Base-by-base conservation (phyloP, 2,888 invertebrate species). In the Steromphala cineraria region DNA sequence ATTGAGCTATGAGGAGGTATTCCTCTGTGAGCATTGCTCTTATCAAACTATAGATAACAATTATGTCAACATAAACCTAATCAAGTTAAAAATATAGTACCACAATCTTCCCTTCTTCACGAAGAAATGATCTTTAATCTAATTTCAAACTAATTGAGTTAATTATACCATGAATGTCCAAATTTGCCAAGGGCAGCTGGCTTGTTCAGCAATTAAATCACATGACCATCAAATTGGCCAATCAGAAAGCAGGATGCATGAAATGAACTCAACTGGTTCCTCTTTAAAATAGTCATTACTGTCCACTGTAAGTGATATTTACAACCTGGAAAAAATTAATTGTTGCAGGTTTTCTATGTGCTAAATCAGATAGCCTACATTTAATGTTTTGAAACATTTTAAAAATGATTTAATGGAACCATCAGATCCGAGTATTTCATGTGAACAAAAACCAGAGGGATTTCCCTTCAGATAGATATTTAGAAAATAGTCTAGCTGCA, bases 281-380 rank as follows among this genome's bases (percentile, higher is more conserved):
- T 62, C 62, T 62, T 62, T 62, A 62, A 46, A 62, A 62, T 62
- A 24, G 62, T 62, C 62, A 62, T 62, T 62, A 28, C 62, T 62
- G 62, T 62, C 28, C 62, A 62, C 10, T 24, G 28, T 62, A 62
- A 62, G 28, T 62, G 28, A 28, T 62, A 28, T 62, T 62, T 62
- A 62, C 62, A 28, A 28, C 62, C 17, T 8, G 2, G 10, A 46
- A 46, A 46, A 46, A 46, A 46, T 46, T 5, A 46, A 46, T 46
- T 46, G 46, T 46, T 5, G 13, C 10, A 5, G 10, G 13, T 46
- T 46, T 46, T 13, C 46, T 46, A 46, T 13, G 13, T 46, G 46
- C 46, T 46, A 46, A 46, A 46, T 1, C 46, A 46, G 46, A 46
- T 4, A 46, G 46, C 10, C 5, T 46, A 46, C 10, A 46, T 46